A percentile compares a stretch with the other conserved stretches of the same genome.
Evolutionary conservation across 2,113 vertebrate species (phyloP).

Genomic region (Tricholaema leucomelas): DNA sequence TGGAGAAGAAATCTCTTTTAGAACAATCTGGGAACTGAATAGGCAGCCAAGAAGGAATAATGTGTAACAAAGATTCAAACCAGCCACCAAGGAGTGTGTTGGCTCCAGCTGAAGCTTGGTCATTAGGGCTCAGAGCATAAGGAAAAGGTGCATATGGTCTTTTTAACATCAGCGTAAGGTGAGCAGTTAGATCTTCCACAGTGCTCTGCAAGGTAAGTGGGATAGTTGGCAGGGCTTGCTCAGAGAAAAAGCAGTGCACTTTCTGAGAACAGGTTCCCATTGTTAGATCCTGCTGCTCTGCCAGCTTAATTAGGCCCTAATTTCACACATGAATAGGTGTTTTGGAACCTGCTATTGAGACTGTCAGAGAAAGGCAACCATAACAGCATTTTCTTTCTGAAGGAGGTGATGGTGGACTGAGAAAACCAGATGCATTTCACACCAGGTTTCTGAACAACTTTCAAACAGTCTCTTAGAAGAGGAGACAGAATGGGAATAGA

Average conservation of each 20-base stretch:
- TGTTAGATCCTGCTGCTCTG: background rate
- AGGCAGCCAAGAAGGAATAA: background rate
- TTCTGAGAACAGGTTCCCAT: background rate
- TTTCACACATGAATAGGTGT: background rate
- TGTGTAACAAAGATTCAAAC: background rate
- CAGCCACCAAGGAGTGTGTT: background rate
- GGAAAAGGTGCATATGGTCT: background rate
- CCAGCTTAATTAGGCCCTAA: conserved; percentile 21
- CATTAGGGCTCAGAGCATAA: background rate
- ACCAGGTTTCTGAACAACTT: background rate
- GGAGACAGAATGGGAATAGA: background rate
- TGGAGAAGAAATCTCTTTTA: background rate
- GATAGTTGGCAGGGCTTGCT: background rate
- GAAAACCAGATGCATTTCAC: background rate
- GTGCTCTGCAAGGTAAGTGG: background rate
- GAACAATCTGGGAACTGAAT: background rate
- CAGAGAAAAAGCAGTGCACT: background rate
- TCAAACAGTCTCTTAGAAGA: background rate
- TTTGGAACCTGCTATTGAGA: conserved; percentile 5
- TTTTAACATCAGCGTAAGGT: background rate
- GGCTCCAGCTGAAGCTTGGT: background rate
- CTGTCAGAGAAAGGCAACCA: background rate
- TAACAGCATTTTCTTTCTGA: background rate
- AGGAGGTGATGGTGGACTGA: background rate
- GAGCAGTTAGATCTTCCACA: background rate